A percentile compares a stretch with the other conserved stretches of the same genome.
Conservation (phyloP, 2,888 invertebrate genomes). For the Rhorus exstirpatorius region DNA sequence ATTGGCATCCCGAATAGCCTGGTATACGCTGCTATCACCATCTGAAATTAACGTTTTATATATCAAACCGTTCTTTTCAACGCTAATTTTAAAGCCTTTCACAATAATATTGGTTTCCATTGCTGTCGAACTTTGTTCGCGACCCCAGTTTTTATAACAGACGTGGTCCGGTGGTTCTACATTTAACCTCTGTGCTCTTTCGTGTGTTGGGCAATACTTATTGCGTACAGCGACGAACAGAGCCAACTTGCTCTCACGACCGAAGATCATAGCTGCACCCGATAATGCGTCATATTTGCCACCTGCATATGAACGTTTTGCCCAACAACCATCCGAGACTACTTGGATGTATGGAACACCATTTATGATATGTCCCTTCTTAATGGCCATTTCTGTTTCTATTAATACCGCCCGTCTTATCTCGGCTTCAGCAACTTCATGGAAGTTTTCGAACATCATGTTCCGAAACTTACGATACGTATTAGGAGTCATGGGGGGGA, state of each 20-base stretch:
- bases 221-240: slow-evolving; percentile 73
- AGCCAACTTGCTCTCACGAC: slow-evolving; percentile 51
- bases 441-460: background rate
- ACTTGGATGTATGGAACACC: no score
- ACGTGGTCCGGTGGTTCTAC: slow-evolving; percentile 63
- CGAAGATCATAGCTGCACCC: slow-evolving; percentile 40
- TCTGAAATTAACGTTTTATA: slow-evolving; percentile 46
- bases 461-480: slow-evolving; percentile 35
- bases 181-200: slow-evolving; percentile 33
- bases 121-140: slow-evolving; percentile 74
- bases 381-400: slow-evolving; percentile 41
- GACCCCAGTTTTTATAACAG: slow-evolving; percentile 75
- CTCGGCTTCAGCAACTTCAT: slow-evolving; percentile 12
- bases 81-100: slow-evolving; percentile 47
- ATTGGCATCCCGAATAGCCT: slow-evolving; percentile 71
- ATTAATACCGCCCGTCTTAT: slow-evolving; percentile 1
- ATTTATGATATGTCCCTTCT: background rate
- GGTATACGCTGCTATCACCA: slow-evolving; percentile 79
- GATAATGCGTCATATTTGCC: slow-evolving; percentile 50
- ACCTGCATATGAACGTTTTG: slow-evolving; percentile 49
- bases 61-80: slow-evolving; percentile 30
- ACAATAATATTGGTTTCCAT: slow-evolving; percentile 61
- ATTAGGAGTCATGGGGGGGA: no score
- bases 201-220: slow-evolving; percentile 71
- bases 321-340: slow-evolving; percentile 56